phyloP scores from a whole-genome alignment of 2,113 vertebrate genomes.

The Cephalopholis sonnerati region DNA sequence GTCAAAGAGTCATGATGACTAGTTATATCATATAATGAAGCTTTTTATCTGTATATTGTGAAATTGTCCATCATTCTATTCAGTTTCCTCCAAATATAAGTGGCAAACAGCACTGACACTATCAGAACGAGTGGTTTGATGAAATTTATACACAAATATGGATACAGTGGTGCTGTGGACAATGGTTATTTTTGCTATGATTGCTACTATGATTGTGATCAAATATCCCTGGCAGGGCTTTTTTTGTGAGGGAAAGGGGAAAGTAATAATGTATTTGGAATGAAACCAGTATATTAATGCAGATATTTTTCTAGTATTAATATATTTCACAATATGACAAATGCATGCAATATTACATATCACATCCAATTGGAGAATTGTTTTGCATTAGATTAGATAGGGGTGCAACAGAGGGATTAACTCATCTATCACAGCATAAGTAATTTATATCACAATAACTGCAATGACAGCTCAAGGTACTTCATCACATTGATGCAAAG shows the following conservation, averaged over 20 bases:
- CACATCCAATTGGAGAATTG: background rate
- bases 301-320: background rate
- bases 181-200: background rate
- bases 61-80: conserved; percentile 14
- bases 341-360: background rate
- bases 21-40: conserved; percentile 34
- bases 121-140: background rate
- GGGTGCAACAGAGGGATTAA: too few relatives aligned
- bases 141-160: background rate
- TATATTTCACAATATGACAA: background rate
- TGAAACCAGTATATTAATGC: background rate
- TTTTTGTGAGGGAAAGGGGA: background rate
- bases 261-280: background rate
- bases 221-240: background rate
- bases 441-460: background rate
- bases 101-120: conserved; percentile 7
- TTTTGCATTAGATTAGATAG: background rate
- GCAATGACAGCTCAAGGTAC: background rate
- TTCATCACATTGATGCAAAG: background rate
- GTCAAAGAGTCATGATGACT: conserved; percentile 26
- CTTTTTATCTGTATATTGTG: conserved; percentile 30
- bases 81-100: conserved; percentile 17
- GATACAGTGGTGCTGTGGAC: background rate
- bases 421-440: background rate
- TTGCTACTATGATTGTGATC: background rate